Evolutionary conservation across 1,140 invertebrate species (phyloP).

Genomic region (Drosophila ogumai): DNA sequence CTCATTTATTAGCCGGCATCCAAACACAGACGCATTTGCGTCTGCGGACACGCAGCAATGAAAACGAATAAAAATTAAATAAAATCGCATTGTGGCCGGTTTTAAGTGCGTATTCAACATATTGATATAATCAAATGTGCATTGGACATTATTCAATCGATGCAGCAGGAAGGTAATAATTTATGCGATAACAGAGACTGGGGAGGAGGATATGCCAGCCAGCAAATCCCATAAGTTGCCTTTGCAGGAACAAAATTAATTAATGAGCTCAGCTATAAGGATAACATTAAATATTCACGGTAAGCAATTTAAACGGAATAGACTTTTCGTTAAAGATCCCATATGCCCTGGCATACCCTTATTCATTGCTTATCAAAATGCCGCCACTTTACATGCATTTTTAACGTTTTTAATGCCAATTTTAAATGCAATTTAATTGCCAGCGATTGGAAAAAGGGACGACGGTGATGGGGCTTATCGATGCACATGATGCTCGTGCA

Average conservation of each 20-base stretch:
- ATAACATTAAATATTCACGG: neutral
- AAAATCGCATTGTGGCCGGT: constrained; percentile 42
- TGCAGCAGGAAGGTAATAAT: constrained; percentile 43
- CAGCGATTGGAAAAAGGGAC: constrained; percentile 19
- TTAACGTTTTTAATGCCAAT: constrained; percentile 62
- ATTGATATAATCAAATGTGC: constrained; percentile 60
- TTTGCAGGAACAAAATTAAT: neutral
- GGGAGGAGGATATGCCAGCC: constrained; percentile 4
- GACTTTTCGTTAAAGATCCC: neutral
- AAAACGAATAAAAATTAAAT: constrained; percentile 52
- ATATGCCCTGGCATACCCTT: constrained; percentile 23
- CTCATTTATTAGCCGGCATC: constrained; percentile 49
- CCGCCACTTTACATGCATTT: constrained; percentile 44
- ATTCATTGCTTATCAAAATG: constrained; percentile 38
- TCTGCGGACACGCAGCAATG: constrained; percentile 19
- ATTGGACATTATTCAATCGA: constrained; percentile 49
- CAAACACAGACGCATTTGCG: constrained; percentile 21
- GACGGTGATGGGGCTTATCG: constrained; percentile 66
- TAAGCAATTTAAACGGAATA: neutral
- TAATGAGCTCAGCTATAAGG: neutral
- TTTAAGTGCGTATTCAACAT: constrained; percentile 45
- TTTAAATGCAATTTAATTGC: constrained; percentile 79
- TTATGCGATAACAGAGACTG: constrained; percentile 45
- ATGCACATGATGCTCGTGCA: constrained; percentile 75
- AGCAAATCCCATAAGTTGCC: constrained; percentile 4